Evolutionary conservation across 2,888 invertebrate species (phyloP).

Genomic region (Rhaphigaster nebulosa): DNA sequence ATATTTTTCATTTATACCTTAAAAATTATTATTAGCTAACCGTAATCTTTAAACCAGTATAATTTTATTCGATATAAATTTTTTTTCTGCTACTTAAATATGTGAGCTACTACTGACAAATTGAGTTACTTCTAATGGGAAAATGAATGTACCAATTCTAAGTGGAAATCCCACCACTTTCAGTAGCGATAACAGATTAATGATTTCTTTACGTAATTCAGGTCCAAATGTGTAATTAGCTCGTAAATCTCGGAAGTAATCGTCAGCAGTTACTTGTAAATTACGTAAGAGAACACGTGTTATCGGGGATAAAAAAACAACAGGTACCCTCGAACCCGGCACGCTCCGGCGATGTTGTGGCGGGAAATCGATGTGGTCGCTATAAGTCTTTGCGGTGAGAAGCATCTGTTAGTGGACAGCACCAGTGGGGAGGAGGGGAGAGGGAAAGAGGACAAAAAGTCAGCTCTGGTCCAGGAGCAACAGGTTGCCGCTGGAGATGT

Average conservation of each 20-base stretch:
- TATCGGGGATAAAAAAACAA: neutral
- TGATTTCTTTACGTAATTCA: neutral
- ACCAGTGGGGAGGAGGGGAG: neutral
- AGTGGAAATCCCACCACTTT: neutral
- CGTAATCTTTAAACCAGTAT: no score
- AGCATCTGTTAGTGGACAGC: constrained; percentile 4
- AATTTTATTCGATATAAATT: no score
- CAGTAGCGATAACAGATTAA: neutral
- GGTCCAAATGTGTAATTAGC: neutral
- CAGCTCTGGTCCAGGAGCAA: neutral
- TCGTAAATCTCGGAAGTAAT: neutral
- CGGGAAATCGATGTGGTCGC: neutral
- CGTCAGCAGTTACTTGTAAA: neutral
- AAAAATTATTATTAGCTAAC: no score
- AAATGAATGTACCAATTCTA: neutral
- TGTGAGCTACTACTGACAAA: no score
- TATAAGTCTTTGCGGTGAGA: constrained; percentile 19
- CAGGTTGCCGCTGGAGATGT: constrained; percentile 34
- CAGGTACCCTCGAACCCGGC: neutral
- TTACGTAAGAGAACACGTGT: constrained; percentile 16
- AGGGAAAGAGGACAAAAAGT: constrained; percentile 30
- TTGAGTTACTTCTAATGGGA: neutral
- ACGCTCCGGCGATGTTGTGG: neutral
- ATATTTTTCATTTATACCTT: no score
- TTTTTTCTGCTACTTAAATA: no score